phyloP scores from a whole-genome alignment of 2,113 vertebrate species.

The Chascanopsetta lugubris region DNA sequence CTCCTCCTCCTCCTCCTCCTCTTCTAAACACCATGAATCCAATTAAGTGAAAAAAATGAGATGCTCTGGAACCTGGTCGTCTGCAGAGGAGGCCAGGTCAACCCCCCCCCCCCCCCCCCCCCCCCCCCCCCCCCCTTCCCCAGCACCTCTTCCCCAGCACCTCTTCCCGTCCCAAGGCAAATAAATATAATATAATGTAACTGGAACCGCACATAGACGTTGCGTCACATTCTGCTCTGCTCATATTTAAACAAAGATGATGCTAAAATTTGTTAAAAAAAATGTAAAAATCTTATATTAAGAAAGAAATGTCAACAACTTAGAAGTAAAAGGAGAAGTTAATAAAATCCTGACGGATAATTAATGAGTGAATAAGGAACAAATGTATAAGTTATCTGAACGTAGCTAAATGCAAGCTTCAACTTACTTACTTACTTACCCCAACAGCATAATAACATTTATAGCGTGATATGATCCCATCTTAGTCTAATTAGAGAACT shows the following conservation, averaged over 20 bases:
- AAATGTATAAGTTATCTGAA: too few species aligned
- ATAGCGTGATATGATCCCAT: too few species aligned
- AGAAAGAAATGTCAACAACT: too few species aligned
- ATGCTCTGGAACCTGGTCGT: slow-evolving; percentile 27
- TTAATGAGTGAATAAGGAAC: too few species aligned
- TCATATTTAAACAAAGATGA: background rate
- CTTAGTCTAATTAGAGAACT: too few species aligned
- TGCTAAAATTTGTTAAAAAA: background rate
- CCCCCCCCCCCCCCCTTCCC: too few species aligned
- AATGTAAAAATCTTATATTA: background rate
- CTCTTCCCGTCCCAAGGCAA: slow-evolving; percentile 29
- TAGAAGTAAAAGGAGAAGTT: too few species aligned
- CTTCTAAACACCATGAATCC: slow-evolving; percentile 37
- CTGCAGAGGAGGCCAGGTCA: slow-evolving; percentile 13
- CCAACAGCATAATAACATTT: too few species aligned
- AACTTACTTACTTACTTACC: too few species aligned
- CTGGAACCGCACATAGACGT: slow-evolving; percentile 3
- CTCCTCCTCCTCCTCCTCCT: slow-evolving; percentile 26
- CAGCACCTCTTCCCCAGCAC: slow-evolving; percentile 22
- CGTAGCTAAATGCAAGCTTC: too few species aligned
- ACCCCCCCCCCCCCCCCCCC: background rate
- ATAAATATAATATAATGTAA: background rate
- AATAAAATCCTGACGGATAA: too few species aligned
- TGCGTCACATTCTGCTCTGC: background rate
- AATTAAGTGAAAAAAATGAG: slow-evolving; percentile 19